These are phyloP conservation scores for Nebria ingens DNA, from an alignment of 1,140 invertebrate genomes.

Conservation along the genomic window DNA sequence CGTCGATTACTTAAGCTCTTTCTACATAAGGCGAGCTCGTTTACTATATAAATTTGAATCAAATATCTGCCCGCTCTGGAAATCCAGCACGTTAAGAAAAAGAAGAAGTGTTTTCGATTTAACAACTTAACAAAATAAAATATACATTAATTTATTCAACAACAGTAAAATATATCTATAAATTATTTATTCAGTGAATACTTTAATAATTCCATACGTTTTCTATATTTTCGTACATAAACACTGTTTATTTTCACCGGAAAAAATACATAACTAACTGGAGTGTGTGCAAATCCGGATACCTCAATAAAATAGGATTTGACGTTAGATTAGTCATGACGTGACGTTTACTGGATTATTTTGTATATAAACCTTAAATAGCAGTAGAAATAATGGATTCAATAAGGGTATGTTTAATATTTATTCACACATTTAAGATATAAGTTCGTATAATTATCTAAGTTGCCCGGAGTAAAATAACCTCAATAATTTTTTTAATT, in stretches of 20 bases:
- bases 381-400: constrained; percentile 3
- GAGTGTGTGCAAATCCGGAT: too few species aligned
- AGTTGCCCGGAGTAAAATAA: not conserved
- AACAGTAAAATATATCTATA: not conserved
- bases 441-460: not conserved
- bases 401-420: not conserved
- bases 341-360: not conserved
- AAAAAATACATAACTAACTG: not conserved
- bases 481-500: not conserved
- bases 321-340: constrained; percentile 4
- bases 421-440: not conserved
- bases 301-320: not conserved
- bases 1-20: too few species aligned
- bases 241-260: not conserved
- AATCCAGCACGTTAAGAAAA: too few species aligned
- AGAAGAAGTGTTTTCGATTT: not conserved
- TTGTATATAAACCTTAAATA: constrained; percentile 2
- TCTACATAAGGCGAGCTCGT: too few species aligned
- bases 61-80: too few species aligned
- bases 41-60: too few species aligned
- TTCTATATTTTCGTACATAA: too few species aligned
- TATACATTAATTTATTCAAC: not conserved
- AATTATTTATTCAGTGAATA: not conserved
- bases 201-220: too few species aligned
- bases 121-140: not conserved